phyloP scores from a whole-genome alignment of 2,113 vertebrate species.

The Chaenogobius annularis region DNA sequence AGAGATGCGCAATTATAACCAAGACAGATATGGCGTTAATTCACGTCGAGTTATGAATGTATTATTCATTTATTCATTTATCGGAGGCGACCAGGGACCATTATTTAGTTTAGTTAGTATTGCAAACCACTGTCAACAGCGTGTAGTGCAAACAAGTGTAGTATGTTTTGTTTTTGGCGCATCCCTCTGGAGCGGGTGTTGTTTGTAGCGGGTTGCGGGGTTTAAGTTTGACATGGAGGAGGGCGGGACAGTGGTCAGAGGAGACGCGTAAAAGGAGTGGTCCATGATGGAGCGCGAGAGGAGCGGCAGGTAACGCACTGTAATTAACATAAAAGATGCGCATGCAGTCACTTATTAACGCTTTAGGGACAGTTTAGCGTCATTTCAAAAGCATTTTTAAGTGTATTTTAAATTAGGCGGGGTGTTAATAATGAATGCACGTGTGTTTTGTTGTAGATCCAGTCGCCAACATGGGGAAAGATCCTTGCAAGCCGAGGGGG shows the following conservation, averaged over 20 bases:
- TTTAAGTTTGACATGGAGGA: constrained; percentile 42
- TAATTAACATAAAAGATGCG: not conserved
- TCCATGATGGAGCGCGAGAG: not conserved
- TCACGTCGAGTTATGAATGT: constrained; percentile 1
- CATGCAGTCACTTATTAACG: not conserved
- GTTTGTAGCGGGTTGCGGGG: constrained; percentile 9
- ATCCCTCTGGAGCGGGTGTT: constrained; percentile 11
- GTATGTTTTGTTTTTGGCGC: constrained; percentile 11
- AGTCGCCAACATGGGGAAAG: constrained; percentile 88
- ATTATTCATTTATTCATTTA: not conserved
- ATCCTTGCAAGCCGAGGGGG: constrained; percentile 92
- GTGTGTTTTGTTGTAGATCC: constrained; percentile 45
- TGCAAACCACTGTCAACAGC: not conserved
- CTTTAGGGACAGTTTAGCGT: not conserved
- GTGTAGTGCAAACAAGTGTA: constrained; percentile 6
- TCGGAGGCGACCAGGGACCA: constrained; percentile 17
- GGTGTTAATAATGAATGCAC: not conserved
- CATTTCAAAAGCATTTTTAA: not conserved
- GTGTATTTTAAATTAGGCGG: not conserved
- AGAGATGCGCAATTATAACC: not conserved
- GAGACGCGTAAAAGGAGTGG: constrained; percentile 9
- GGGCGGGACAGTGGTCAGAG: constrained; percentile 33
- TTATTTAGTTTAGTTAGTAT: constrained; percentile 18
- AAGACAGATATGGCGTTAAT: not conserved
- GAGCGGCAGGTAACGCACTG: not conserved